Evolutionary conservation across 53 echinoderm and acorn worm genomes (phyloP).

Genomic region (Echinometra lucunter): DNA sequence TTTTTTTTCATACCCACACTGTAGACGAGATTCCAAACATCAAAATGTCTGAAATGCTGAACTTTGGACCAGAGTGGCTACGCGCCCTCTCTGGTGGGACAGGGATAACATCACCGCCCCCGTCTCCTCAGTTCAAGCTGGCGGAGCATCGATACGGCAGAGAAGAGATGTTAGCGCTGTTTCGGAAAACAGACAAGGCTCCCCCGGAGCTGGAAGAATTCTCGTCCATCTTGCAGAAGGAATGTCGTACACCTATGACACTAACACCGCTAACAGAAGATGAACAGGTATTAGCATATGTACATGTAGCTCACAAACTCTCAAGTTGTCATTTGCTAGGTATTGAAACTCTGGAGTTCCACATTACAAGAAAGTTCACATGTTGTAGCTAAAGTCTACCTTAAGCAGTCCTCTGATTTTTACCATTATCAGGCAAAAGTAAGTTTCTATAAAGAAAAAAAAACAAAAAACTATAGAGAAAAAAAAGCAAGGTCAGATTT

Average conservation of each 20-base stretch:
- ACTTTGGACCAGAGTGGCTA: constrained; percentile 98
- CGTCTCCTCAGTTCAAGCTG: constrained; percentile 88
- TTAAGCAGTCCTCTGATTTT: too few species aligned
- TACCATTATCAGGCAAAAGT: too few species aligned
- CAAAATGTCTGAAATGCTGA: constrained; percentile 93
- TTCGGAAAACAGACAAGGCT: constrained; percentile 81
- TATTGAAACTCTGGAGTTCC: too few species aligned
- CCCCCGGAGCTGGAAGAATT: constrained; percentile 87
- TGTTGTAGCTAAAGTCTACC: too few species aligned
- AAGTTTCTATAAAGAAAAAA: too few species aligned
- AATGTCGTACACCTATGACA: constrained; percentile 89
- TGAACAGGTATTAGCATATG: constrained; percentile 92
- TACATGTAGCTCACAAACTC: too few species aligned
- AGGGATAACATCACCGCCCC: constrained; percentile 73
- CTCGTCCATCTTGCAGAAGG: constrained; percentile 85
- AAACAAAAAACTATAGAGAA: too few species aligned
- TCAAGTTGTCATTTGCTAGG: too few species aligned
- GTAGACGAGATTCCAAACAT: constrained; percentile 15
- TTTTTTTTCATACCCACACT: not conserved
- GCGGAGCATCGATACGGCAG: constrained; percentile 97
- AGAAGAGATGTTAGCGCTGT: constrained; percentile 99
- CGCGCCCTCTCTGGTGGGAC: constrained; percentile 86
- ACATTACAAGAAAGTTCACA: too few species aligned
- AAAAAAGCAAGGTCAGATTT: too few species aligned
- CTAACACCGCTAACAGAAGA: constrained; percentile 91